Base-by-base conservation (phyloP, 2,113 vertebrate species). In the Epinephelus cyanopodus region DNA sequence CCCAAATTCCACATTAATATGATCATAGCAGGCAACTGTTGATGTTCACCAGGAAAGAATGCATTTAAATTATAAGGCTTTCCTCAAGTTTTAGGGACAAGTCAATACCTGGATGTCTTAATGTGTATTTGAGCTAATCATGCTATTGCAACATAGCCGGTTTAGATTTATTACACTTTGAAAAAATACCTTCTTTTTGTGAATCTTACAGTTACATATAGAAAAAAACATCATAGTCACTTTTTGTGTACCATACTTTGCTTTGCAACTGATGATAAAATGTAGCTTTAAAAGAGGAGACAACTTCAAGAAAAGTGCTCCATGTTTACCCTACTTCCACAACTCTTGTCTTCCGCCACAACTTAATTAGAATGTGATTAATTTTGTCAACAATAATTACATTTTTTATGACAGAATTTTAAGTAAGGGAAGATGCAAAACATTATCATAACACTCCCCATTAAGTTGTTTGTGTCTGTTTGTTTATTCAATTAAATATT, bases 401-500 rank as follows among this genome's bases (percentile, higher is more conserved):
- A 90, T 89, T 93, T 93, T 89, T 92, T 86, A 84, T 83, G 82
- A 91, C 90, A 92, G 87, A 91, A 92, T 90, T 91, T 90, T 88
- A 92, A 90, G 77, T 72, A 84, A 91, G 86, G 57, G 48, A 76
- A 89, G 74, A 92, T 84, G 84, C 74, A 80, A 88, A 93, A 91
- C 89, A 92, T 90, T 90, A 92, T 87, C 85, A 90, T 75, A 92
- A 87, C 89, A 79, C 74, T 91, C 82, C 81, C 89, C 62, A 86
- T 94, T 93, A 93, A 91, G 90, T 90, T 90, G 91, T 94, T 93
- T 92, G 91, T 90, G 82, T 85, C 82, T 90, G 86, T 93, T 88
- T 91, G 89, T 92, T 93, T 92, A 93, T 90, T 90, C 89, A 93
- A 95, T 94, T 92, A 92, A 94, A 94, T 93, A 94, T 93, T 93